These are phyloP conservation scores for Eptatretus burgeri DNA, from an alignment of 2,113 vertebrate species.

Conservation along the genomic window DNA sequence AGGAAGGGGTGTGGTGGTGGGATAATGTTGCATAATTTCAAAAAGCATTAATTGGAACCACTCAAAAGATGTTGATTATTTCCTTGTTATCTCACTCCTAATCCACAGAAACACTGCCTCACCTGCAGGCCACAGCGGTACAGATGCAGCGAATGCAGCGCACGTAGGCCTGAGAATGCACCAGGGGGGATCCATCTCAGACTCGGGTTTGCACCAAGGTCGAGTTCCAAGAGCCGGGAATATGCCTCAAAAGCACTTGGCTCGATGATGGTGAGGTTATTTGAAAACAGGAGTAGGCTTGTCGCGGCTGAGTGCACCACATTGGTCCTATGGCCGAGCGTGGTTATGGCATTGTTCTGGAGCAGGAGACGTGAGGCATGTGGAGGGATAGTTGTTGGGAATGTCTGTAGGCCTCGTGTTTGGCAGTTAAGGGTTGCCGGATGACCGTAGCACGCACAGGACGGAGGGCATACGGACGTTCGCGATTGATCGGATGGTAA, in stretches of 20 bases:
- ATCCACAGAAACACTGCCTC: too few relatives aligned
- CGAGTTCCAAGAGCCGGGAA: conserved; percentile 56
- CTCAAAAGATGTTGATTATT: too few relatives aligned
- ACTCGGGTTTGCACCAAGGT: conserved; percentile 72
- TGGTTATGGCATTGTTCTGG: conserved; percentile 58
- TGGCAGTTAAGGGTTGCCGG: conserved; percentile 75
- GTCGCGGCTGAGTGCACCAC: conserved; percentile 10
- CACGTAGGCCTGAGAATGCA: conserved; percentile 54
- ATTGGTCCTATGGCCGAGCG: conserved; percentile 50
- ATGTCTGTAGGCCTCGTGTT: conserved; percentile 59
- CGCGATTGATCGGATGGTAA: neutral
- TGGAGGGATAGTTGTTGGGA: conserved; percentile 53
- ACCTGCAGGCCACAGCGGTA: conserved; percentile 48
- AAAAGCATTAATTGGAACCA: conserved; percentile 12
- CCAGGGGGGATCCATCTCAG: conserved; percentile 46
- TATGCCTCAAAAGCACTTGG: conserved; percentile 51
- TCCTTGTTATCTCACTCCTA: too few relatives aligned
- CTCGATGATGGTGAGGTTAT: conserved; percentile 68
- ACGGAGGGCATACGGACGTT: conserved; percentile 32
- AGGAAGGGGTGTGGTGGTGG: too few relatives aligned
- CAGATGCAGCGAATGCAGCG: conserved; percentile 63
- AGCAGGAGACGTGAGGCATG: conserved; percentile 79
- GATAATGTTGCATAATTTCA: too few relatives aligned
- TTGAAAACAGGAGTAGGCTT: conserved; percentile 33
- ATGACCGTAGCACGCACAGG: conserved; percentile 72